Conservation (phyloP, 2,888 invertebrate species). For the Augochlorella aurata region DNA sequence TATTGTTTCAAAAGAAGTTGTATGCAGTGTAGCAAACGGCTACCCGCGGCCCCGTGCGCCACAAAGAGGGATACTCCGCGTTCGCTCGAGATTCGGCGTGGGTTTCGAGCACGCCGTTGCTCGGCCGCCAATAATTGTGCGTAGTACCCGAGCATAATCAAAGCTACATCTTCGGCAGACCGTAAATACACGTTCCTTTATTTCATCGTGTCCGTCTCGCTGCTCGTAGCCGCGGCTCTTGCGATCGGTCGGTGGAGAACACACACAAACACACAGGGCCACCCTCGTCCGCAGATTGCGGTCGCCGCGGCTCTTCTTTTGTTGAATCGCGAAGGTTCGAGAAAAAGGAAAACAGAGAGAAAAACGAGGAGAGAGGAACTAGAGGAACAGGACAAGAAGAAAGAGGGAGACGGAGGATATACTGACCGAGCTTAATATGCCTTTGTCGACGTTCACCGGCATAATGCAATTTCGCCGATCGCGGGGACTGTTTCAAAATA, state of each 20-base stretch:
- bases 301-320: slow-evolving; percentile 5
- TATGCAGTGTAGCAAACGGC: not conserved
- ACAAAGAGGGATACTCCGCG: not conserved
- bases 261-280: slow-evolving; percentile 1
- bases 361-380: not conserved
- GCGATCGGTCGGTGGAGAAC: slow-evolving; percentile 7
- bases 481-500: slow-evolving; percentile 34
- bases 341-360: not conserved
- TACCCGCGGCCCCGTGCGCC: not conserved
- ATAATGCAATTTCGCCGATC: slow-evolving; percentile 22
- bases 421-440: slow-evolving; percentile 10
- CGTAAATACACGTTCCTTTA: slow-evolving; percentile 21
- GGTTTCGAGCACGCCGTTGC: not conserved
- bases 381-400: too few relatives aligned
- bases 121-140: slow-evolving; percentile 8
- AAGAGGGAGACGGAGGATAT: not conserved
- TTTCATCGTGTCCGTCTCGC: slow-evolving; percentile 19
- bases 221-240: not conserved
- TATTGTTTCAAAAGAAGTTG: too few relatives aligned
- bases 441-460: slow-evolving; percentile 10
- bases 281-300: slow-evolving; percentile 21
- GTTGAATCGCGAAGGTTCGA: slow-evolving; percentile 11
- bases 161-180: slow-evolving; percentile 8
- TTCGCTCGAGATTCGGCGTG: not conserved
- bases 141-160: not conserved